phyloP scores from a whole-genome alignment of 2,888 invertebrate species.

The Chalcis sispes region DNA sequence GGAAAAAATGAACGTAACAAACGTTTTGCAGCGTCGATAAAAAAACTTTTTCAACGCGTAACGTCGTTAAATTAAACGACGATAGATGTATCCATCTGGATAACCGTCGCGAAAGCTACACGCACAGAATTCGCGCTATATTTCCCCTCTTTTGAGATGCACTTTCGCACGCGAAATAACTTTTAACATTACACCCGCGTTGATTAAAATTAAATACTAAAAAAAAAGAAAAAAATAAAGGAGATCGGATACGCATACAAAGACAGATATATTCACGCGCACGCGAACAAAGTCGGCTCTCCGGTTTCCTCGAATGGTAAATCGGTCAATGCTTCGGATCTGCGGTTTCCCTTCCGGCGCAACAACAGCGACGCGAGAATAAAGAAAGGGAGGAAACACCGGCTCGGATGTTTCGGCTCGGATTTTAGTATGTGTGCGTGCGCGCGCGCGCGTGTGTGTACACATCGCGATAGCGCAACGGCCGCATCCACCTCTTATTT shows the following conservation, averaged over 20 bases:
- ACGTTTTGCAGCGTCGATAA: no score
- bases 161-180: neutral
- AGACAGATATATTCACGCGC: neutral
- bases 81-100: no score
- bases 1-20: no score
- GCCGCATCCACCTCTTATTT: slow-evolving; percentile 5
- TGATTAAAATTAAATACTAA: no score
- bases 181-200: no score
- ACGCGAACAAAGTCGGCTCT: slow-evolving; percentile 11
- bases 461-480: slow-evolving; percentile 11
- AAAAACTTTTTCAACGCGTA: no score
- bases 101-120: no score
- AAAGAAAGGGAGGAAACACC: slow-evolving; percentile 40
- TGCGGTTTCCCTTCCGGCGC: slow-evolving; percentile 61
- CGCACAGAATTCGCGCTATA: no score
- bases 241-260: neutral
- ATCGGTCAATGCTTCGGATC: slow-evolving; percentile 53
- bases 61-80: no score
- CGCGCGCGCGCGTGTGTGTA: no score
- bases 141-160: neutral
- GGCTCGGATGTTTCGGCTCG: slow-evolving; percentile 36
- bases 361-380: neutral
- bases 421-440: no score
- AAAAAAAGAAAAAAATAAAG: no score
- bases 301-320: slow-evolving; percentile 57